These are phyloP conservation scores for Amorpha juglandis DNA, from an alignment of 2,888 invertebrate genomes.

Conservation along the genomic window DNA sequence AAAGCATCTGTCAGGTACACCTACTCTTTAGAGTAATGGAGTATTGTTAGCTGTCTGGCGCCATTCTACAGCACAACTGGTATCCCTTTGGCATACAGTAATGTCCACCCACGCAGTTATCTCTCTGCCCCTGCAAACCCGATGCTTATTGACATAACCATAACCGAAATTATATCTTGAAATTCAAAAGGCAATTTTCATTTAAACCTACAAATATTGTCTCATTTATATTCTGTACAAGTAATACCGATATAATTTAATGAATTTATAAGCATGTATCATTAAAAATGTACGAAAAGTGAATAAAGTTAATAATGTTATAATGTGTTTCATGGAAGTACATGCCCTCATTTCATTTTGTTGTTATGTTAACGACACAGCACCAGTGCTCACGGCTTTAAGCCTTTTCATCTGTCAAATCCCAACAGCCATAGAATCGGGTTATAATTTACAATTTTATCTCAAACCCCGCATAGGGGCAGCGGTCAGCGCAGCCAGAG, in stretches of 20 bases:
- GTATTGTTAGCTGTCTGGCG: slow-evolving; percentile 57
- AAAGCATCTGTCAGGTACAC: neutral
- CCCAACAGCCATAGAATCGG: slow-evolving; percentile 82
- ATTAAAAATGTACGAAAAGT: slow-evolving; percentile 8
- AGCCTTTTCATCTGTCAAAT: slow-evolving; percentile 84
- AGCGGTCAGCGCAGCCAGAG: slow-evolving; percentile 72
- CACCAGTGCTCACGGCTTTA: slow-evolving; percentile 70
- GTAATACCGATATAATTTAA: neutral
- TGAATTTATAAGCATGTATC: neutral
- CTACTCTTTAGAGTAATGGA: slow-evolving; percentile 52
- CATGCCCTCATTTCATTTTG: slow-evolving; percentile 68
- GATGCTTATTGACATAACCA: neutral
- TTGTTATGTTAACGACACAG: slow-evolving; percentile 73
- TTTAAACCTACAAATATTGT: neutral
- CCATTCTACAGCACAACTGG: slow-evolving; percentile 41
- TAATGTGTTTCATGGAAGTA: slow-evolving; percentile 64
- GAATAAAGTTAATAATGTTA: slow-evolving; percentile 58
- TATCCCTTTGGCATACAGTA: slow-evolving; percentile 55
- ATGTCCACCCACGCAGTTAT: slow-evolving; percentile 51
- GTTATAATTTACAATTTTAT: slow-evolving; percentile 85
- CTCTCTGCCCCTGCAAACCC: neutral
- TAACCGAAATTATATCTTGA: neutral
- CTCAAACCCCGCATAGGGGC: slow-evolving; percentile 80
- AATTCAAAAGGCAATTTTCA: neutral
- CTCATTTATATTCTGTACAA: neutral